Evolutionary conservation across 2,888 invertebrate genomes (phyloP).

Genomic region (Pollenia amentaria): DNA sequence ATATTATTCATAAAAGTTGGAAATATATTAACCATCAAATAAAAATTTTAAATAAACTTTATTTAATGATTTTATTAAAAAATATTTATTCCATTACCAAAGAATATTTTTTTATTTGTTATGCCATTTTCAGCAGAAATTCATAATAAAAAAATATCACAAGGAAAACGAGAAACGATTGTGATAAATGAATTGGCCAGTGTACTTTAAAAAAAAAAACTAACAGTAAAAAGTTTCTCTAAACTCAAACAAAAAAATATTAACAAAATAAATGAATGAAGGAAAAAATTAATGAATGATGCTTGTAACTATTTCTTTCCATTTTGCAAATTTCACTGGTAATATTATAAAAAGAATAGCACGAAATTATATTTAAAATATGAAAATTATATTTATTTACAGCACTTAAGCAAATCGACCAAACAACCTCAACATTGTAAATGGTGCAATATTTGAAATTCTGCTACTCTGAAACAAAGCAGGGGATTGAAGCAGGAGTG

Average conservation of each 20-base stretch:
- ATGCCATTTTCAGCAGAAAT: no score
- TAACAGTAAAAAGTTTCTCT: neutral
- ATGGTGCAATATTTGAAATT: constrained; percentile 7
- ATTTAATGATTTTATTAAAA: no score
- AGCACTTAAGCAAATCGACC: neutral
- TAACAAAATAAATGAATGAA: no score
- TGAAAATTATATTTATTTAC: neutral
- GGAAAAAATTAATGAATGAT: neutral
- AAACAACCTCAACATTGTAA: neutral
- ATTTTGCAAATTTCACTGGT: neutral
- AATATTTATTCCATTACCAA: no score
- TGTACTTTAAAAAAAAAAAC: neutral
- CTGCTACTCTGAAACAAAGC: no score
- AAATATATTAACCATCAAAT: no score
- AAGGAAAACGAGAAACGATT: no score
- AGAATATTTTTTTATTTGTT: no score
- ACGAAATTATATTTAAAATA: neutral
- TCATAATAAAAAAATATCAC: no score
- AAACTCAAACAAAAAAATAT: neutral
- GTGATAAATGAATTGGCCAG: constrained; percentile 14
- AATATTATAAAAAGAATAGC: neutral
- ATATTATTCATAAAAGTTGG: no score
- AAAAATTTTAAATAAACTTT: no score
- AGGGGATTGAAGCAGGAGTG: neutral
- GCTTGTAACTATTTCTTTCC: neutral